A percentile compares a stretch with the other conserved stretches of the same genome.
These are phyloP conservation scores for Caenorhabditis uteleia DNA, from an alignment of 2,888 invertebrate species.

Conservation along the genomic window DNA sequence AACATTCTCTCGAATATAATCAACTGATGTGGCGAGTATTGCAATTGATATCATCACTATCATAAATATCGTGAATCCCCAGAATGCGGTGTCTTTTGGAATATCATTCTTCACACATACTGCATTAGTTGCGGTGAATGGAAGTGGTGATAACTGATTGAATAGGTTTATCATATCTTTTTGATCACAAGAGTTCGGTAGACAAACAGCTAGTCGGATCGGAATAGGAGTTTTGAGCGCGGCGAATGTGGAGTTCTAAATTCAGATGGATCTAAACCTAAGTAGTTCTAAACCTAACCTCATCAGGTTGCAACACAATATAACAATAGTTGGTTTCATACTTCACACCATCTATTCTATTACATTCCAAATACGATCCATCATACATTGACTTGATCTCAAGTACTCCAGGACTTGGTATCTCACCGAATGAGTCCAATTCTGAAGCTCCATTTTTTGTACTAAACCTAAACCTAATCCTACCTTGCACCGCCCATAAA, in stretches of 20 bases:
- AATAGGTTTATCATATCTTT: constrained; percentile 11
- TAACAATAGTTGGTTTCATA: constrained; percentile 41
- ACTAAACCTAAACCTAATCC: too few relatives aligned
- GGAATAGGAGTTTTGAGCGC: background rate
- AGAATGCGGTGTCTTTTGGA: constrained; percentile 16
- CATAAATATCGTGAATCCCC: constrained; percentile 24
- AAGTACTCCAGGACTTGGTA: constrained; percentile 22
- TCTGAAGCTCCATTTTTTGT: too few relatives aligned
- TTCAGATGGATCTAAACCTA: constrained; percentile 1
- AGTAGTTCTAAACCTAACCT: constrained; percentile 2
- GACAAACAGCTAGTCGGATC: constrained; percentile 19
- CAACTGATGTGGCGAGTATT: constrained; percentile 13
- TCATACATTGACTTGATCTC: constrained; percentile 13
- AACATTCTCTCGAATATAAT: constrained; percentile 18
- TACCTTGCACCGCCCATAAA: constrained; percentile 21
- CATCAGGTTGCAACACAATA: constrained; percentile 10
- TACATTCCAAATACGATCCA: constrained; percentile 37
- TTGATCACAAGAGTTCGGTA: constrained; percentile 13
- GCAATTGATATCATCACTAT: background rate
- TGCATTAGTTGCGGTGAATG: constrained; percentile 16
- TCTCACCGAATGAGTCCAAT: constrained; percentile 33
- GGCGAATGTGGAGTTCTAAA: too few relatives aligned
- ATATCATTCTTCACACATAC: constrained; percentile 12
- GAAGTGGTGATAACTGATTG: constrained; percentile 14
- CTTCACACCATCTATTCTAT: constrained; percentile 16